Base-by-base conservation (phyloP, 2,797 vertebrate genomes). In the Enteromius paludinosus region DNA sequence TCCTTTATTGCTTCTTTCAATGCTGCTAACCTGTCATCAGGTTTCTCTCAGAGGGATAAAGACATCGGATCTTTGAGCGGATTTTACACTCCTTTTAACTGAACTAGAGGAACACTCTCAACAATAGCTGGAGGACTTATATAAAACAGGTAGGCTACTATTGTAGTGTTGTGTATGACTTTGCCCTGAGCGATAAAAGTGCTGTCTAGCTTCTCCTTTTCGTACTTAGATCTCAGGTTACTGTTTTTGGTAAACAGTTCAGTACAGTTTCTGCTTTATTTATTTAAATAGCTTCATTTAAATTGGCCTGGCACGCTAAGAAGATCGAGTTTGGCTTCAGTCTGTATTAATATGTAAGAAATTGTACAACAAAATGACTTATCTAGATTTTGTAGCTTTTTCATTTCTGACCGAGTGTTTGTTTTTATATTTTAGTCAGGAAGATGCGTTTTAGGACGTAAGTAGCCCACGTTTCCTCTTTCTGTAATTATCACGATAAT, bases 11-110 rank as follows among this genome's bases (percentile, higher is more conserved):
- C 52, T 23, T 72, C 61, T 20, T 17, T n/a, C 78, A 78, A 49
- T 47, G 6, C 33, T 61, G 68, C 10, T 65, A 18, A 65, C 62
- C 59, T 43, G 73, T 79, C 47, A 41, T 78, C 68, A 83, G 79
- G 69, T 88, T 86, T 87, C 84, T 76, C 56, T 85, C 74, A 68
- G 61, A 86, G 17, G 64, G 73, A 85, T 49, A 41, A 54, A 25
- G 20, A 35, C 59, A 59, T 49, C 47, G 17, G 64, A 81, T 81
- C 23, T 45, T 11, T 56, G 66, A 43, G 33, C 18, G 52, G 49
- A 20, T 18, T 25, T 25, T 45, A 38, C 11, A 2, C 14, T 47
- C 47, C 59, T 54, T 69, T 84, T 28, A 41, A 62, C 17, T 12
- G 12, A 35, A 41, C 28, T 64, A 61, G 49, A 33, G 28, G 69